These are phyloP conservation scores for Laupala kohalensis DNA, from an alignment of 1,140 invertebrate genomes.

Conservation along the genomic window DNA sequence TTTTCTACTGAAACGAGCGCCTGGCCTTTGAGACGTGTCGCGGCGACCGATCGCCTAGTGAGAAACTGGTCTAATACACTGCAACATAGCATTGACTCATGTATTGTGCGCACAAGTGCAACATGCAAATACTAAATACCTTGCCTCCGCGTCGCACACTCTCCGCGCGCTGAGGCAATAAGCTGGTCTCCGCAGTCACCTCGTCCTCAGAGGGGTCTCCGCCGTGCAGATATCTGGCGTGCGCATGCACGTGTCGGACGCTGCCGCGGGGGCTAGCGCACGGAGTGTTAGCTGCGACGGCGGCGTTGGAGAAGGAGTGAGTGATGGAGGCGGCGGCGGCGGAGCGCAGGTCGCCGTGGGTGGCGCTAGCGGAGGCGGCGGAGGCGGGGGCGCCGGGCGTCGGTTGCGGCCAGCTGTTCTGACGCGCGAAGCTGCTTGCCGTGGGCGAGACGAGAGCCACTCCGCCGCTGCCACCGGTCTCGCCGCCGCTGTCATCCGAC, in stretches of 20 bases:
- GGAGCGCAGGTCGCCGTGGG: constrained; percentile 29
- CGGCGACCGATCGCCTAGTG: too few species aligned
- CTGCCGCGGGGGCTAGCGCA: constrained; percentile 24
- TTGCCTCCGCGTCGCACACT: background rate
- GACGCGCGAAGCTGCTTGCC: background rate
- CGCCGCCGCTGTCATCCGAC: too few species aligned
- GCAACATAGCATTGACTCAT: too few species aligned
- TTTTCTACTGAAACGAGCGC: too few species aligned
- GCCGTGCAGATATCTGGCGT: background rate
- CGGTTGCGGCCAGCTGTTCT: background rate
- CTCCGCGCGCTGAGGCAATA: constrained; percentile 24
- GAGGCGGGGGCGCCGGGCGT: too few species aligned
- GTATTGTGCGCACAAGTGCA: too few species aligned
- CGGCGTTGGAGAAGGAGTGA: constrained; percentile 27
- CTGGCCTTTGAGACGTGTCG: too few species aligned
- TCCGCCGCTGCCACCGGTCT: background rate
- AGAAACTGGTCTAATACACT: too few species aligned
- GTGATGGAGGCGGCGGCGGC: constrained; percentile 30
- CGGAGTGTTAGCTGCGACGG: constrained; percentile 26
- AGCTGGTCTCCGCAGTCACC: constrained; percentile 29
- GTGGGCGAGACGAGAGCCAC: constrained; percentile 2
- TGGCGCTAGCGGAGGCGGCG: constrained; percentile 22
- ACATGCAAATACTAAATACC: too few species aligned
- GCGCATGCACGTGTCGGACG: background rate
- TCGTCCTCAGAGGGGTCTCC: constrained; percentile 26